Evolutionary conservation across 2,113 vertebrate genomes (phyloP).

Genomic region (Crotalus viridis): DNA sequence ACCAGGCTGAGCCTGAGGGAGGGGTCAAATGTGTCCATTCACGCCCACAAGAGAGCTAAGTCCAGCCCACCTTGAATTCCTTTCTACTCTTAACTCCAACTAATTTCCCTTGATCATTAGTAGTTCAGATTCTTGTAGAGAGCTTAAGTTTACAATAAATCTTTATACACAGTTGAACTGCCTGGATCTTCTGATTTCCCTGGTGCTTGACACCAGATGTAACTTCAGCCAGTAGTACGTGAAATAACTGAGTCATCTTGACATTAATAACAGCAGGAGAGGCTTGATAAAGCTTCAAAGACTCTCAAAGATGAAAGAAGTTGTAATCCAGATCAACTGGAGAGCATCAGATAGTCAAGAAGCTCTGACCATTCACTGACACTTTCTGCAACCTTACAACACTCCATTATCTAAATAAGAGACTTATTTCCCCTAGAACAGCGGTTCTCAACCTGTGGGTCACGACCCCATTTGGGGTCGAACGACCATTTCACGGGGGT

Average conservation of each 20-base stretch:
- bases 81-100: not conserved
- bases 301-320: not conserved
- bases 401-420: not conserved
- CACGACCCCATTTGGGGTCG: too few species aligned
- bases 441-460: too few species aligned
- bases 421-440: not conserved
- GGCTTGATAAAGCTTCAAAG: not conserved
- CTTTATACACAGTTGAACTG: not conserved
- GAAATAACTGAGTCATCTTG: not conserved
- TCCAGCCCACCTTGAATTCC: not conserved
- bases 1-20: not conserved
- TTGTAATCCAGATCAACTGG: not conserved
- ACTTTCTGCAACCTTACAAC: not conserved
- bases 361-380: not conserved
- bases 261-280: not conserved
- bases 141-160: not conserved
- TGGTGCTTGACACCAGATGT: not conserved
- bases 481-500: too few species aligned
- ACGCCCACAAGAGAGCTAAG: not conserved
- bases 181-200: not conserved
- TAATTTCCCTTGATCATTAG: not conserved
- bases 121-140: not conserved
- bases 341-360: not conserved
- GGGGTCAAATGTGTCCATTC: not conserved
- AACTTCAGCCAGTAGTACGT: not conserved